phyloP scores from a whole-genome alignment of 2,888 invertebrate genomes.

The Desoria tigrina region DNA sequence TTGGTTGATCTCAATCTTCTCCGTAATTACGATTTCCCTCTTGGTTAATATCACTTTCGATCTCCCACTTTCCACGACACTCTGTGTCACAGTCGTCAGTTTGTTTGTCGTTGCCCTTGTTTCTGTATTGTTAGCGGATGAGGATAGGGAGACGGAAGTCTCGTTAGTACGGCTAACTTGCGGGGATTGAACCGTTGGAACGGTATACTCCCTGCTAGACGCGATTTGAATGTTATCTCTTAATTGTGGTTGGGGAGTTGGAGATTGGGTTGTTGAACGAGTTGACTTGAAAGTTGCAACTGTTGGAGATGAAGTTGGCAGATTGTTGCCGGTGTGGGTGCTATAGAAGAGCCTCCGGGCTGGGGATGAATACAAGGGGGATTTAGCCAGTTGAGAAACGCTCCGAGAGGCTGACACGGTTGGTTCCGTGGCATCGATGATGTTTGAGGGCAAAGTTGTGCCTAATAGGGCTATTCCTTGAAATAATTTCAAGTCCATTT shows the following conservation, averaged over 20 bases:
- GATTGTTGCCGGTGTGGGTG: slow-evolving; percentile 2
- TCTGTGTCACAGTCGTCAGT: slow-evolving; percentile 29
- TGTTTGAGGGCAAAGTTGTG: slow-evolving; percentile 25
- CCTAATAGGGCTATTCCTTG: slow-evolving; percentile 24
- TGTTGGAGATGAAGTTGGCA: neutral
- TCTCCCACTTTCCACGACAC: slow-evolving; percentile 20
- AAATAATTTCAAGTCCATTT: slow-evolving; percentile 2
- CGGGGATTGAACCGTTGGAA: slow-evolving; percentile 1
- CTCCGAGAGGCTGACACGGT: slow-evolving; percentile 24
- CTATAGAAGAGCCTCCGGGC: slow-evolving; percentile 35
- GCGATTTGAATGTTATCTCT: neutral
- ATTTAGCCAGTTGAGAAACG: slow-evolving; percentile 23
- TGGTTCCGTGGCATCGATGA: slow-evolving; percentile 29
- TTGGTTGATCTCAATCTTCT: slow-evolving; percentile 35
- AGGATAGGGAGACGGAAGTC: slow-evolving; percentile 32
- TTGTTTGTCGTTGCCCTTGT: slow-evolving; percentile 34
- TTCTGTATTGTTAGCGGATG: slow-evolving; percentile 24
- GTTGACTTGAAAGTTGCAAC: neutral
- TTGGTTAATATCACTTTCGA: slow-evolving; percentile 34
- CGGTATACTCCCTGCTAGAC: neutral
- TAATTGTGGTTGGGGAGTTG: neutral
- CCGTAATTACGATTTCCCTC: slow-evolving; percentile 41
- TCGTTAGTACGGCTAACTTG: slow-evolving; percentile 38
- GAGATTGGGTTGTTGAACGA: neutral
- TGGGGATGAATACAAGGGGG: slow-evolving; percentile 18